Evolutionary conservation across 2,797 vertebrate species (phyloP).

Genomic region (Enteromius afrohamiltoni): DNA sequence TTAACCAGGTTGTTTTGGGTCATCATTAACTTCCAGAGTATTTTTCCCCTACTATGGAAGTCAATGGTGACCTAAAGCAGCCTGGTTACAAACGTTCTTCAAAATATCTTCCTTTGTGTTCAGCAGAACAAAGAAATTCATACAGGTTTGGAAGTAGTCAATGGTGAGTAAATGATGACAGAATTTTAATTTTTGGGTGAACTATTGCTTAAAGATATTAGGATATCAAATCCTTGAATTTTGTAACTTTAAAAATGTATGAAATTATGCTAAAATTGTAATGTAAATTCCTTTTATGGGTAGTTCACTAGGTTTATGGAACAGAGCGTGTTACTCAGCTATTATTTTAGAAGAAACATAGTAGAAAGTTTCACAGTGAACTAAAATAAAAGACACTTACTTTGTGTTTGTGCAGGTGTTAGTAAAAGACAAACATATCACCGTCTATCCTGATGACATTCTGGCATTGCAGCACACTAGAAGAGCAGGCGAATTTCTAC

Average conservation of each 20-base stretch:
- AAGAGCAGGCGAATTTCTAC: conserved; percentile 70
- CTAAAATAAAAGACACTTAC: not conserved
- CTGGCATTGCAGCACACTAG: conserved; percentile 80
- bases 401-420: conserved; percentile 66
- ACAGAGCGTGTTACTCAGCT: not conserved
- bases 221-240: no score
- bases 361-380: not conserved
- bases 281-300: not conserved
- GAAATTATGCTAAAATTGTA: not conserved
- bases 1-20: not conserved
- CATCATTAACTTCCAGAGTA: no score
- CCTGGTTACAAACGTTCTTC: no score
- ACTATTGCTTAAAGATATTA: no score
- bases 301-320: not conserved
- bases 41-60: no score
- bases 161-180: no score
- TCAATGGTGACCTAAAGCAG: no score
- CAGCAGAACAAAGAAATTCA: no score
- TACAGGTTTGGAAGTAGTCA: no score
- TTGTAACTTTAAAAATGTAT: not conserved
- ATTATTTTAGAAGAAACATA: not conserved
- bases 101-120: no score
- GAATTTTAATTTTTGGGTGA: no score
- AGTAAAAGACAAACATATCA: conserved; percentile 68
- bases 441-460: conserved; percentile 81